These are phyloP conservation scores for Aurelia aurita DNA, from an alignment of 30 jellyfish, hydroid and myxozoan species.

Conservation along the genomic window DNA sequence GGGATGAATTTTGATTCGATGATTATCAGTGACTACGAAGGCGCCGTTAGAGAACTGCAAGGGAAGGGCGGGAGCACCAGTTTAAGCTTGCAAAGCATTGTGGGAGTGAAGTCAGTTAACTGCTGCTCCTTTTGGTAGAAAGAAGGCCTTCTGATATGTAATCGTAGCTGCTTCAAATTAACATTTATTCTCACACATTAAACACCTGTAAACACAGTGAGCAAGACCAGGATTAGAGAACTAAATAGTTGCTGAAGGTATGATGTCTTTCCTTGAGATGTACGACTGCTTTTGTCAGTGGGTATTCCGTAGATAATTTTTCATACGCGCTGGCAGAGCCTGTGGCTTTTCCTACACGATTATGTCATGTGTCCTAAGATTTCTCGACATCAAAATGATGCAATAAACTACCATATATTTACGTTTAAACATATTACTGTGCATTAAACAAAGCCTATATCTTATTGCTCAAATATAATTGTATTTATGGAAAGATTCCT, in stretches of 20 bases:
- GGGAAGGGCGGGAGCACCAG: constrained; percentile 80
- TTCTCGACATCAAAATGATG: no score
- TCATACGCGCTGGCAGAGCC: no score
- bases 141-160: not conserved
- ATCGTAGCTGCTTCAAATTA: not conserved
- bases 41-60: not conserved
- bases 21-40: no score
- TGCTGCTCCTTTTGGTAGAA: constrained; percentile 74
- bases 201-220: not conserved
- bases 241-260: not conserved
- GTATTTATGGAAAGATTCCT: no score
- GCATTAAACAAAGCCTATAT: not conserved
- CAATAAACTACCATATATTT: no score
- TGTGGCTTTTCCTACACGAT: no score
- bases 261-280: not conserved
- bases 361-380: no score
- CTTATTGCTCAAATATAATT: not conserved
- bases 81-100: constrained; percentile 51
- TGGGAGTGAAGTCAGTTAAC: constrained; percentile 67
- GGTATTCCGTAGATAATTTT: no score
- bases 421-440: no score
- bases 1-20: no score
- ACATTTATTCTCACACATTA: not conserved
- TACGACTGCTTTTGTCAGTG: no score
- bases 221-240: not conserved